Evolutionary conservation across 2,797 vertebrate genomes (phyloP).

Genomic region (Pangasius larnaudii): DNA sequence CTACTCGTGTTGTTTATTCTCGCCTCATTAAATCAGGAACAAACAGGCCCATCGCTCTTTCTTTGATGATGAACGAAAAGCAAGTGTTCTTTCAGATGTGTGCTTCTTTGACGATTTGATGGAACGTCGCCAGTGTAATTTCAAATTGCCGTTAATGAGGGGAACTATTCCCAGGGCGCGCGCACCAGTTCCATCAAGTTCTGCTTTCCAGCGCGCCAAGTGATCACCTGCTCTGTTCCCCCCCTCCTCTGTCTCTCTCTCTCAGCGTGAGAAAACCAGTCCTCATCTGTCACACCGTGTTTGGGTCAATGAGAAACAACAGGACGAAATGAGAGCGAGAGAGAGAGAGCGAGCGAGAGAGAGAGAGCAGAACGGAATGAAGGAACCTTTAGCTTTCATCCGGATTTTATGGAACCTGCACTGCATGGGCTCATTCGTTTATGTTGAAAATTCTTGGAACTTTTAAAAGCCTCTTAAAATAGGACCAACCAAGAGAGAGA

Average conservation of each 20-base stretch:
- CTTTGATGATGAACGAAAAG: slow-evolving; percentile 26
- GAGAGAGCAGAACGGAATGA: slow-evolving; percentile 73
- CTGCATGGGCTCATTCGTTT: slow-evolving; percentile 50
- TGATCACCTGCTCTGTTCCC: slow-evolving; percentile 34
- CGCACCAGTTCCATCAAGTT: slow-evolving; percentile 28
- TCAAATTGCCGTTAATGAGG: slow-evolving; percentile 29
- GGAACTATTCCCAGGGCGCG: slow-evolving; percentile 29
- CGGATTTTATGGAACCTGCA: slow-evolving; percentile 64
- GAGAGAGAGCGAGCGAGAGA: slow-evolving; percentile 37
- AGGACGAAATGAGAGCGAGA: slow-evolving; percentile 25
- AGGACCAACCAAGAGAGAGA: slow-evolving; percentile 21
- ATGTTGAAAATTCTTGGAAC: slow-evolving; percentile 57
- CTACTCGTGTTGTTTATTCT: slow-evolving; percentile 27
- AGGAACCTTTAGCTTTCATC: slow-evolving; percentile 68
- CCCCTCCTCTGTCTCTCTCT: not conserved
- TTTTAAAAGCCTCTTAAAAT: slow-evolving; percentile 63
- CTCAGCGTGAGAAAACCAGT: slow-evolving; percentile 57
- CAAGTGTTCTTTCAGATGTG: slow-evolving; percentile 31
- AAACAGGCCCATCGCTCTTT: slow-evolving; percentile 12
- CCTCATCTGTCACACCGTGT: slow-evolving; percentile 58
- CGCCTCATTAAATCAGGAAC: slow-evolving; percentile 12
- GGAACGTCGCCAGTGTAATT: slow-evolving; percentile 33
- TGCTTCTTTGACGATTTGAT: slow-evolving; percentile 26
- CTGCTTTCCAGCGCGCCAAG: slow-evolving; percentile 23
- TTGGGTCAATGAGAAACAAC: slow-evolving; percentile 60